phyloP scores from a whole-genome alignment of 2,797 vertebrate genomes.

The Margarornis squamiger region DNA sequence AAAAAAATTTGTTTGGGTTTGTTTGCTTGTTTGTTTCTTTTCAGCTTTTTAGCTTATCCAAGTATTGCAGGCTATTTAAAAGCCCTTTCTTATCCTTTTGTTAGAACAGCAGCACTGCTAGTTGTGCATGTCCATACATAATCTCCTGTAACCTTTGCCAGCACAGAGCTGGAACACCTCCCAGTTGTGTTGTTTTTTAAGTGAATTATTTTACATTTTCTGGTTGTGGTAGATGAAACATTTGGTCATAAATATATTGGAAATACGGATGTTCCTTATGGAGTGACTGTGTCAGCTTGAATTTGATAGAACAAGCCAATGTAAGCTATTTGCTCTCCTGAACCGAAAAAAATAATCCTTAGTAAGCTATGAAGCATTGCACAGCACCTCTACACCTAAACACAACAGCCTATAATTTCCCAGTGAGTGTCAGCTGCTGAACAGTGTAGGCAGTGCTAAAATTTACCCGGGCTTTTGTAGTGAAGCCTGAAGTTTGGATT shows the following conservation, averaged over 20 bases:
- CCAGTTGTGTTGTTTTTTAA: not conserved
- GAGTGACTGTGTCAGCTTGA: conserved; percentile 4
- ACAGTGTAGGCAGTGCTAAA: not conserved
- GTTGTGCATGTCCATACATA: conserved; percentile 19
- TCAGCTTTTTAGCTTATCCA: not conserved
- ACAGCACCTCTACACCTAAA: not conserved
- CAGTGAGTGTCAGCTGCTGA: not conserved
- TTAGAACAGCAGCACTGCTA: not conserved
- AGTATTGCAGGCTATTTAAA: conserved; percentile 21
- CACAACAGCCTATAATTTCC: not conserved
- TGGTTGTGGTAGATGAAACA: not conserved
- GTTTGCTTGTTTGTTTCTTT: not conserved
- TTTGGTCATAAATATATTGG: not conserved
- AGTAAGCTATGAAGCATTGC: conserved; percentile 8
- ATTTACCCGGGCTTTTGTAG: not conserved
- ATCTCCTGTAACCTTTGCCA: conserved; percentile 26
- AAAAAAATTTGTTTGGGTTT: not conserved
- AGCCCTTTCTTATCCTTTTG: not conserved
- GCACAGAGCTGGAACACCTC: not conserved
- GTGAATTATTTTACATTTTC: conserved; percentile 48
- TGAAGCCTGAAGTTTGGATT: not conserved
- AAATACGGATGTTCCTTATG: conserved; percentile 15
- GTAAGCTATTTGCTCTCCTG: conserved; percentile 8
- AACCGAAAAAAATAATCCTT: not conserved
- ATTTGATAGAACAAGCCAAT: conserved; percentile 27